Percentiles rank a stretch among this genome's conserved stretches.
Conservation (phyloP, 2,113 vertebrate species). For the Procavia capensis region DNA sequence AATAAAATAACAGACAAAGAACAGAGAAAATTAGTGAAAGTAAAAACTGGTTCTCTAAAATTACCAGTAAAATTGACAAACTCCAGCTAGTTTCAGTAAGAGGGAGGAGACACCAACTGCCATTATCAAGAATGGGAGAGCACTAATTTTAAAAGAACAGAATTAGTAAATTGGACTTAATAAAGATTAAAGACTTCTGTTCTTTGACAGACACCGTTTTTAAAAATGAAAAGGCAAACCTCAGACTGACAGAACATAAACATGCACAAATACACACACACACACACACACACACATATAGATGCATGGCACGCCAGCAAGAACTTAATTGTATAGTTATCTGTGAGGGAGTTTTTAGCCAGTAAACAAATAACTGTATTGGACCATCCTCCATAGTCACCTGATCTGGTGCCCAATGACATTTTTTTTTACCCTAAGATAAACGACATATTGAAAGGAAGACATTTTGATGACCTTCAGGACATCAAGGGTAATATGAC, state of each 20-base stretch:
- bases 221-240: background rate
- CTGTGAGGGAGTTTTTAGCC: no score
- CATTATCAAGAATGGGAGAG: background rate
- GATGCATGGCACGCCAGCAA: no score
- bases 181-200: background rate
- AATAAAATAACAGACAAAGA: background rate
- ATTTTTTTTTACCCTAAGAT: no score
- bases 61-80: slow-evolving; percentile 2
- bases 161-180: background rate
- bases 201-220: background rate
- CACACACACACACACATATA: background rate
- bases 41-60: slow-evolving; percentile 19
- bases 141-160: background rate
- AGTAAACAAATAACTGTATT: no score
- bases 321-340: no score
- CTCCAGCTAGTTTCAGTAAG: background rate
- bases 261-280: background rate
- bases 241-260: background rate
- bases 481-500: no score
- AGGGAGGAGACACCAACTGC: background rate
- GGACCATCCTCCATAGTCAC: no score
- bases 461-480: no score
- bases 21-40: background rate
- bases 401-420: no score
- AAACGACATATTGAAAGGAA: no score